phyloP scores from a whole-genome alignment of 92 coral and sea anemone genomes.

The Hydrozoanthus gracilis region DNA sequence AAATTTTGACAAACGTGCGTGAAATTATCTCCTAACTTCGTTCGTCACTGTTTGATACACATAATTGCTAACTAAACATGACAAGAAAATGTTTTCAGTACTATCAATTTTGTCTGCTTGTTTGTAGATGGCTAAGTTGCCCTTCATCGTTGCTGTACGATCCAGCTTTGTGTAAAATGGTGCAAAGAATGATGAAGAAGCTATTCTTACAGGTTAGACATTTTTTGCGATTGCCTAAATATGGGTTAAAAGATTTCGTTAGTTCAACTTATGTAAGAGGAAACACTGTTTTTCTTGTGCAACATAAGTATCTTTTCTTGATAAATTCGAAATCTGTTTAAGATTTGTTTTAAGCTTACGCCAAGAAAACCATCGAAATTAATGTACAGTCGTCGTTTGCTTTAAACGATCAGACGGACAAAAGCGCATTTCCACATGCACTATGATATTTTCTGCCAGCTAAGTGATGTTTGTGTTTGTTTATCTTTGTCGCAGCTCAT shows the following conservation, averaged over 20 bases:
- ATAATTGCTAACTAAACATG: neutral
- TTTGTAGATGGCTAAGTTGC: conserved; percentile 86
- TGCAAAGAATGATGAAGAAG: conserved; percentile 98
- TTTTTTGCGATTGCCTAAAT: too few species aligned
- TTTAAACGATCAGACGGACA: too few species aligned
- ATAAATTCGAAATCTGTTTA: too few species aligned
- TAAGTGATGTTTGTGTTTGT: neutral
- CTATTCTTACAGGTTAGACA: conserved; percentile 86
- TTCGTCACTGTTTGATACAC: too few species aligned
- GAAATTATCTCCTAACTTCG: too few species aligned
- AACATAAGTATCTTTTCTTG: too few species aligned
- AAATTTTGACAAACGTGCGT: too few species aligned
- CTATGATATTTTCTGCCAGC: neutral
- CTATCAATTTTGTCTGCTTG: neutral
- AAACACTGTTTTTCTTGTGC: too few species aligned
- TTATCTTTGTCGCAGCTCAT: conserved; percentile 69
- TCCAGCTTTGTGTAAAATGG: conserved; percentile 96
- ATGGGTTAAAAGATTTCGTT: too few species aligned
- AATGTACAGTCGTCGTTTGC: too few species aligned
- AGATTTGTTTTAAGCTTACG: too few species aligned
- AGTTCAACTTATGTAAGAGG: too few species aligned
- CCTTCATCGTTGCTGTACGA: conserved; percentile 87
- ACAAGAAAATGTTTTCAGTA: neutral
- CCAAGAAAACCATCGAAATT: neutral
- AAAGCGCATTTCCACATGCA: neutral